These are phyloP conservation scores for Pipa parva DNA, from an alignment of 2,113 vertebrate species.

Conservation along the genomic window DNA sequence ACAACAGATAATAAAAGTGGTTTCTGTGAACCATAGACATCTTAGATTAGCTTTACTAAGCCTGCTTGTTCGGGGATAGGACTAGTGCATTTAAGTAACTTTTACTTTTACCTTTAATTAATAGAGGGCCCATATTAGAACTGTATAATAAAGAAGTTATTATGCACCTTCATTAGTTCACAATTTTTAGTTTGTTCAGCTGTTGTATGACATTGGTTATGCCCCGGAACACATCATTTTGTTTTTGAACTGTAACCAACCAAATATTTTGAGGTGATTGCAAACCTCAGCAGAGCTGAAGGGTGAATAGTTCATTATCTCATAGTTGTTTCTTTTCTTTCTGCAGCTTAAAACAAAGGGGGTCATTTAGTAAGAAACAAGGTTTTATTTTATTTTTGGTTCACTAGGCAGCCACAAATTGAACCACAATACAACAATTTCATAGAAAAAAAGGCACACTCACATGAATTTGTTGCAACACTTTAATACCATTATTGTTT, in stretches of 20 bases:
- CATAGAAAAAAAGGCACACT: background rate
- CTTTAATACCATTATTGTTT: background rate
- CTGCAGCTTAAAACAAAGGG: background rate
- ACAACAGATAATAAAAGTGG: too few species aligned
- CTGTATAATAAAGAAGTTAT: too few species aligned
- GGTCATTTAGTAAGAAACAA: conserved; percentile 10
- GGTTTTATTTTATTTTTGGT: conserved; percentile 6
- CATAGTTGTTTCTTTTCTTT: background rate
- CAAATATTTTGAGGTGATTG: conserved; percentile 1
- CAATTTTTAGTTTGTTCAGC: background rate
- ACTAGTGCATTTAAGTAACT: too few species aligned
- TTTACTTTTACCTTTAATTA: too few species aligned
- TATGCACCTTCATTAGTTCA: too few species aligned
- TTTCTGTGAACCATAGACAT: too few species aligned
- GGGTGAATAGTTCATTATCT: conserved; percentile 17
- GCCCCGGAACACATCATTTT: background rate
- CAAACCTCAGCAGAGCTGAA: background rate
- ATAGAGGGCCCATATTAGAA: too few species aligned
- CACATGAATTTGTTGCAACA: background rate
- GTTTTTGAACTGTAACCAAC: background rate
- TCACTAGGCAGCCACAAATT: background rate
- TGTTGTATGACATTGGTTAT: background rate
- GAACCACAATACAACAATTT: conserved; percentile 5
- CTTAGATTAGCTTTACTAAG: too few species aligned
- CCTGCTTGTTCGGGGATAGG: too few species aligned